Evolutionary conservation across 2,888 invertebrate genomes (phyloP).

Genomic region (Platynereis dumerilii): DNA sequence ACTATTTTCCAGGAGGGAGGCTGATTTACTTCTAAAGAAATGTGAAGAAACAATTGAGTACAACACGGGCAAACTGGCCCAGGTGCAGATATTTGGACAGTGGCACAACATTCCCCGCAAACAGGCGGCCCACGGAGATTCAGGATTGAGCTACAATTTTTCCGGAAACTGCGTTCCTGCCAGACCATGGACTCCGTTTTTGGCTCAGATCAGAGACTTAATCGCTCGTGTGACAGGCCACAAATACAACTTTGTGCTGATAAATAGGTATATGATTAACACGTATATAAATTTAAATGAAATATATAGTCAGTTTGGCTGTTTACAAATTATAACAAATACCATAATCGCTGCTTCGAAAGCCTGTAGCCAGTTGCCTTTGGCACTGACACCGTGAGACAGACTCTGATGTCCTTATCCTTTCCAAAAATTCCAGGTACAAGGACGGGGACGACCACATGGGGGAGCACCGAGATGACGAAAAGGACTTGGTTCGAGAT

Average conservation of each 20-base stretch:
- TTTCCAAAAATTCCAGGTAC: conserved; percentile 72
- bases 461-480: conserved; percentile 76
- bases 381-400: too few relatives aligned
- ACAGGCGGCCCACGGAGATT: conserved; percentile 74
- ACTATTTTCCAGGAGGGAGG: conserved; percentile 65
- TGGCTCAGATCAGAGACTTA: conserved; percentile 67
- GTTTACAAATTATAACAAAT: neutral
- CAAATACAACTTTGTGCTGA: conserved; percentile 72
- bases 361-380: too few relatives aligned
- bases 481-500: conserved; percentile 71
- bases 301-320: too few relatives aligned
- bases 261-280: conserved; percentile 69
- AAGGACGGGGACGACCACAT: conserved; percentile 74
- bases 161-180: conserved; percentile 73
- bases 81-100: conserved; percentile 74
- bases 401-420: too few relatives aligned
- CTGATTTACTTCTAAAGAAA: conserved; percentile 66
- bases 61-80: conserved; percentile 71
- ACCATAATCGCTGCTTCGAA: neutral
- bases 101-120: conserved; percentile 73
- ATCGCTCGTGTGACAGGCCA: conserved; percentile 67
- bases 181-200: conserved; percentile 70
- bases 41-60: conserved; percentile 70
- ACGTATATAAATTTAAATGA: too few relatives aligned
- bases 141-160: conserved; percentile 72